Conservation (phyloP, 2,888 invertebrate species). For the Aspidapion aeneum region DNA sequence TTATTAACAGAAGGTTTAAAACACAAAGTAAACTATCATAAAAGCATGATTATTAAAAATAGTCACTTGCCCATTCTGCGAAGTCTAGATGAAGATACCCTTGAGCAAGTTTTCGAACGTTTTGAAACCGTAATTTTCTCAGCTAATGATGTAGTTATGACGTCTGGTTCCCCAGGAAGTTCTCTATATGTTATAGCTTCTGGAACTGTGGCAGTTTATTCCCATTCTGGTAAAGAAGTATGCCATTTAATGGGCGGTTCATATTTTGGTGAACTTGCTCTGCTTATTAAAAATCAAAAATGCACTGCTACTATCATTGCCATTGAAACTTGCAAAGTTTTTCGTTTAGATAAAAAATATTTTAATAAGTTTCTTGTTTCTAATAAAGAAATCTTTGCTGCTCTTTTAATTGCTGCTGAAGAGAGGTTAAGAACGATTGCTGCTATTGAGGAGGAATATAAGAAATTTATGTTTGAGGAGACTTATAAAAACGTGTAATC, state of each 20-base stretch:
- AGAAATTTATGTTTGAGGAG: slow-evolving; percentile 25
- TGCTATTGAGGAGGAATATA: slow-evolving; percentile 25
- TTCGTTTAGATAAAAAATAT: slow-evolving; percentile 52
- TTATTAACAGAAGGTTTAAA: slow-evolving; percentile 1
- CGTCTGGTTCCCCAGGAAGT: slow-evolving; percentile 56
- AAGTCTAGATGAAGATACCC: not conserved
- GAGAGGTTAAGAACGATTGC: slow-evolving; percentile 18
- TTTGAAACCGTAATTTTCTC: slow-evolving; percentile 57
- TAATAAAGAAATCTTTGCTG: slow-evolving; percentile 20
- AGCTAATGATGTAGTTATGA: slow-evolving; percentile 57
- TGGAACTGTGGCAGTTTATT: slow-evolving; percentile 59
- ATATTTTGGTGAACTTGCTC: slow-evolving; percentile 59
- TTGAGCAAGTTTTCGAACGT: slow-evolving; percentile 49
- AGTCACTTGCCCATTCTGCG: not conserved
- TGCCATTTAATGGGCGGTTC: slow-evolving; percentile 54
- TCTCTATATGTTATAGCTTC: slow-evolving; percentile 62
- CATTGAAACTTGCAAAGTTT: slow-evolving; percentile 53
- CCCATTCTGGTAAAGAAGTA: slow-evolving; percentile 56
- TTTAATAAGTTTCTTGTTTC: slow-evolving; percentile 43
- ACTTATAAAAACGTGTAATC: too few relatives aligned
- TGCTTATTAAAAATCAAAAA: slow-evolving; percentile 54
- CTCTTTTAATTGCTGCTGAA: slow-evolving; percentile 21
- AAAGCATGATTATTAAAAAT: slow-evolving; percentile 1
- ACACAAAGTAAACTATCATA: not conserved
- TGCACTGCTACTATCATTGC: slow-evolving; percentile 58